Percentiles rank a stretch among this genome's conserved stretches.
These are phyloP conservation scores for Malurus elegans DNA, from an alignment of 2,113 vertebrate species.

Conservation along the genomic window DNA sequence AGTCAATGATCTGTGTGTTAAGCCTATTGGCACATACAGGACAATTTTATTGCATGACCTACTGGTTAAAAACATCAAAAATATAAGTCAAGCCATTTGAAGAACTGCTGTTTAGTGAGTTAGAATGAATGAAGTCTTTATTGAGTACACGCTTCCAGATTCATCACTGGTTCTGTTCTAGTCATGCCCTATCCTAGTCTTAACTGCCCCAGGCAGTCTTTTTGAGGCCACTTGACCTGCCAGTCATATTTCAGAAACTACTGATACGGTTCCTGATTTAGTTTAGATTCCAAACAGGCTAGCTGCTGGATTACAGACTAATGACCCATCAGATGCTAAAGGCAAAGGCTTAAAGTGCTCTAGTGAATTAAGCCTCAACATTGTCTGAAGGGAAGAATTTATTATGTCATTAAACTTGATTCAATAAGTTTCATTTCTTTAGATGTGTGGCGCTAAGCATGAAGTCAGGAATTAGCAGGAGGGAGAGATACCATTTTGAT, in stretches of 20 bases:
- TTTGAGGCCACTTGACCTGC: slow-evolving; percentile 79
- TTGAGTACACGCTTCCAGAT: slow-evolving; percentile 67
- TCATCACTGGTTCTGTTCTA: slow-evolving; percentile 70
- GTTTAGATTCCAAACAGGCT: slow-evolving; percentile 75
- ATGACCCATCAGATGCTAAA: slow-evolving; percentile 81
- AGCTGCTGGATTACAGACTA: slow-evolving; percentile 78
- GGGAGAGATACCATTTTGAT: slow-evolving; percentile 19
- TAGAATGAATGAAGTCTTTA: slow-evolving; percentile 80
- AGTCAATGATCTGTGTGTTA: slow-evolving; percentile 68
- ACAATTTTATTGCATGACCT: slow-evolving; percentile 73
- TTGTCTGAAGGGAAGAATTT: slow-evolving; percentile 79
- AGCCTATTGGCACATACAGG: slow-evolving; percentile 63
- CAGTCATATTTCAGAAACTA: slow-evolving; percentile 80
- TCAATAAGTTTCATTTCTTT: slow-evolving; percentile 77
- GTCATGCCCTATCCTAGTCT: slow-evolving; percentile 66
- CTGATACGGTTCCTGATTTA: slow-evolving; percentile 76
- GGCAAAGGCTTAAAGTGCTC: slow-evolving; percentile 81
- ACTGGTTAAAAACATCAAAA: slow-evolving; percentile 73
- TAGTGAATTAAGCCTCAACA: slow-evolving; percentile 77
- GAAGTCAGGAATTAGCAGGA: slow-evolving; percentile 57
- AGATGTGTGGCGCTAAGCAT: slow-evolving; percentile 45
- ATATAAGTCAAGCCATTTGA: slow-evolving; percentile 70
- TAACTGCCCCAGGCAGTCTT: slow-evolving; percentile 75
- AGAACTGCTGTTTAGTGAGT: slow-evolving; percentile 74
- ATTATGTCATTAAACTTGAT: slow-evolving; percentile 80